Evolutionary conservation across 2,113 vertebrate species (phyloP).

Genomic region (Halcyon malimbica): DNA sequence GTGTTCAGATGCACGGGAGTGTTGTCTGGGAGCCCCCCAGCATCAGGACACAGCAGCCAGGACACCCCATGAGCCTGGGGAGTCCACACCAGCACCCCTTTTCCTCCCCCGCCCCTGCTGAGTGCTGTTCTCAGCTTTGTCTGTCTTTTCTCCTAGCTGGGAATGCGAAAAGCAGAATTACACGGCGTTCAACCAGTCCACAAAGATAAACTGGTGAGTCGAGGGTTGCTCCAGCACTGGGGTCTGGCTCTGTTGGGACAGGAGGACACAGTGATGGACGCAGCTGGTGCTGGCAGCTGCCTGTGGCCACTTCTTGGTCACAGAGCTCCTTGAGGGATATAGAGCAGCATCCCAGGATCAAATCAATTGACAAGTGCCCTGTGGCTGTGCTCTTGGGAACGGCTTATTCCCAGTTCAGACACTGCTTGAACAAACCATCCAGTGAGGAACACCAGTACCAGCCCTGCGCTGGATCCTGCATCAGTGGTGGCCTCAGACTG

Average conservation of each 20-base stretch:
- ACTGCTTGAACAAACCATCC: neutral
- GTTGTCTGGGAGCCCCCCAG: accelerated
- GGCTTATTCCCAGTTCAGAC: neutral
- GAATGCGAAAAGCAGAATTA: constrained; percentile 78
- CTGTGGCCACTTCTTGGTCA: accelerated
- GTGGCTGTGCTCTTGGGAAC: neutral
- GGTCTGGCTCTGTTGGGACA: accelerated
- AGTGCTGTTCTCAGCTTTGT: neutral
- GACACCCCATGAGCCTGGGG: neutral
- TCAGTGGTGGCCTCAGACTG: accelerated
- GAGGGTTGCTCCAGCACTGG: neutral
- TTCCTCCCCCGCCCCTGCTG: neutral
- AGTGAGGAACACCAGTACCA: neutral
- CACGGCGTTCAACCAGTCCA: constrained; percentile 68
- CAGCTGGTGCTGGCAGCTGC: neutral
- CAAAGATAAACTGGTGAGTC: constrained; percentile 79
- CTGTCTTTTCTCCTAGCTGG: constrained; percentile 66
- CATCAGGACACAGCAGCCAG: accelerated
- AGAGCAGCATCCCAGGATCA: neutral
- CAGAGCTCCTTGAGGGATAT: accelerated
- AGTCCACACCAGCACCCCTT: neutral
- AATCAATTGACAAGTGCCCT: neutral
- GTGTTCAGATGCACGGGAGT: accelerated
- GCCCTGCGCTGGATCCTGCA: neutral
- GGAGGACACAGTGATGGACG: accelerated